Conservation (phyloP, 2,797 vertebrate species). For the Rhinichthys osculus region DNA sequence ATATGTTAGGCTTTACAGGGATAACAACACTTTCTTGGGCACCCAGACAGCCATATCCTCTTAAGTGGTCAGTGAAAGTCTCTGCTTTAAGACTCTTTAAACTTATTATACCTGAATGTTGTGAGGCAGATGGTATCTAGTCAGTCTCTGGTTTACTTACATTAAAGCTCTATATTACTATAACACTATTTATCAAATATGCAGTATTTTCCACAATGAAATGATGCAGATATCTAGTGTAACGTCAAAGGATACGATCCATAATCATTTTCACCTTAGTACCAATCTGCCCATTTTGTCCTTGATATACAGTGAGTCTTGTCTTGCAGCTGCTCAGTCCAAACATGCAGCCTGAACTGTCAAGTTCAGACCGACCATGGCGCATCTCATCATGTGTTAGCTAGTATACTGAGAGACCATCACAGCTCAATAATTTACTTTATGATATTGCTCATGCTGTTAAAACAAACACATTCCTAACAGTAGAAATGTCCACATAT, state of each 20-base stretch:
- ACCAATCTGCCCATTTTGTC: neutral
- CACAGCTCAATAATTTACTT: too few relatives aligned
- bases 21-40: conserved; percentile 22
- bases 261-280: neutral
- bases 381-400: conserved; percentile 20
- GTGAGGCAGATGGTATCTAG: neutral
- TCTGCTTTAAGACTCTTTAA: conserved; percentile 67
- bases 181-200: neutral
- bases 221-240: neutral
- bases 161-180: neutral
- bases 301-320: neutral
- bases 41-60: conserved; percentile 67
- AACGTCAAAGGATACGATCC: neutral
- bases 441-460: too few relatives aligned
- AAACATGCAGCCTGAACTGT: conserved; percentile 17
- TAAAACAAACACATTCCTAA: neutral
- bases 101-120: conserved; percentile 63
- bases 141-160: neutral
- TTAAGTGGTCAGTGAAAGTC: conserved; percentile 67
- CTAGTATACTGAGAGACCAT: neutral
- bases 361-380: conserved; percentile 10
- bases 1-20: neutral
- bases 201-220: neutral
- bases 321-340: conserved; percentile 5
- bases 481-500: neutral